Base-by-base conservation (phyloP, 37 sponge, comb jelly and placozoan genomes). In the Aplysina aerophoba region DNA sequence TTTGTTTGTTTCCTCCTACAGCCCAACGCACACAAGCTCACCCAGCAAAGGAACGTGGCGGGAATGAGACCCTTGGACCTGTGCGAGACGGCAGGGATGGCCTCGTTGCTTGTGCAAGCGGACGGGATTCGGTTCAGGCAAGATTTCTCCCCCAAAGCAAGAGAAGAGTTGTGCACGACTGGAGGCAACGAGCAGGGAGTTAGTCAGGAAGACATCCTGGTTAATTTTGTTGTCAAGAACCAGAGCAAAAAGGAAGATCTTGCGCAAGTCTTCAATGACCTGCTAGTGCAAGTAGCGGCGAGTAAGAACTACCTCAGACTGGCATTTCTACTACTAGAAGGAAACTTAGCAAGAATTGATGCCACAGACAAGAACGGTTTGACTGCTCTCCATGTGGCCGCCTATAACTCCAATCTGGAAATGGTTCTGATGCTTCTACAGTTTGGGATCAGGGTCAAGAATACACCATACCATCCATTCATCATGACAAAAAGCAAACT, bases 11-110 rank as follows among this genome's bases (percentile, higher is more conserved):
- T 89, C 30, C 40, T 93, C 41, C 19, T 19, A 24, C 16, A 75
- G 14, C 59, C 79, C 71, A 74, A 64, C 34, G 68, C 82, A 55
- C 74, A 72, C 56, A 55, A 61, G 19, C 78, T 93, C 59, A 74
- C 83, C 0, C 55, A 86, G 55, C 28, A 59, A 1, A 59, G 73
- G 12, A 89, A 85, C 60, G 58, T 84, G 27, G 69, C 83, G 36
- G 93, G 90, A 27, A 80, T 82, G 68, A 83, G 90, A 36, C 87
- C 93, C 0, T 81, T 93, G 58, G 90, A 90, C 38, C 61, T 93
- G 4, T 75, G 86, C 25, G 93, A 93, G 72, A 85, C 85, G 55
- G 41, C 85, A 36, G 90, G 89, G 53, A 87, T 93, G 83, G 83
- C 90, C 34, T 61, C 82, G n/a, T 61, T 93, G 25, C 88, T 93